phyloP scores from a whole-genome alignment of 2,113 vertebrate species.

The Semnornis frantzii region DNA sequence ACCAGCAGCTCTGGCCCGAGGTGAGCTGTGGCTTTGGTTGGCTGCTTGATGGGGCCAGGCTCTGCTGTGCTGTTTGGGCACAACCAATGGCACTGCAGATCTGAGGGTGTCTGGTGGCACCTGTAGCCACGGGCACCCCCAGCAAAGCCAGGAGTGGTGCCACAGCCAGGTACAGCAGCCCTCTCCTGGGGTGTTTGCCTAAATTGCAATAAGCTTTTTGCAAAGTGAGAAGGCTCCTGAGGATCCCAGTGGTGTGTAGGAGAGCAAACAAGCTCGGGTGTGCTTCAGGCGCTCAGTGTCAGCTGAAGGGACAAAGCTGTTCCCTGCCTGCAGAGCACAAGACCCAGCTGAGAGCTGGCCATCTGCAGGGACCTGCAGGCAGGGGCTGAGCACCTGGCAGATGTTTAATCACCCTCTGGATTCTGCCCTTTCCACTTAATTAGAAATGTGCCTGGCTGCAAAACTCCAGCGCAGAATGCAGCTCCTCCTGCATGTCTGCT shows the following conservation, averaged over 20 bases:
- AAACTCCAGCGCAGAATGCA: background rate
- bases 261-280: background rate
- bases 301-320: background rate
- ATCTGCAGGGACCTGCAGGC: background rate
- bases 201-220: background rate
- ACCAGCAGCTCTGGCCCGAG: background rate
- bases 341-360: background rate
- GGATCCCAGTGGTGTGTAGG: background rate
- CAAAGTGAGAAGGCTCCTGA: background rate
- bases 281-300: background rate
- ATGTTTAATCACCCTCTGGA: slow-evolving; percentile 13
- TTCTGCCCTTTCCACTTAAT: slow-evolving; percentile 37
- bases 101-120: background rate
- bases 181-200: background rate
- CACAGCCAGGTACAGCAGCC: background rate
- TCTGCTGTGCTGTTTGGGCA: background rate
- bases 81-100: background rate
- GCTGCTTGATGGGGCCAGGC: background rate
- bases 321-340: background rate
- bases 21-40: too few species aligned
- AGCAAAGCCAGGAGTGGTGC: background rate
- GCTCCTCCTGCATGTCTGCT: background rate
- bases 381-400: slow-evolving; percentile 17
- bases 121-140: background rate
- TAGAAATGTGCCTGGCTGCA: slow-evolving; percentile 15